Evolutionary conservation across 2,888 invertebrate species (phyloP).

Genomic region (Chymomyza amoena): DNA sequence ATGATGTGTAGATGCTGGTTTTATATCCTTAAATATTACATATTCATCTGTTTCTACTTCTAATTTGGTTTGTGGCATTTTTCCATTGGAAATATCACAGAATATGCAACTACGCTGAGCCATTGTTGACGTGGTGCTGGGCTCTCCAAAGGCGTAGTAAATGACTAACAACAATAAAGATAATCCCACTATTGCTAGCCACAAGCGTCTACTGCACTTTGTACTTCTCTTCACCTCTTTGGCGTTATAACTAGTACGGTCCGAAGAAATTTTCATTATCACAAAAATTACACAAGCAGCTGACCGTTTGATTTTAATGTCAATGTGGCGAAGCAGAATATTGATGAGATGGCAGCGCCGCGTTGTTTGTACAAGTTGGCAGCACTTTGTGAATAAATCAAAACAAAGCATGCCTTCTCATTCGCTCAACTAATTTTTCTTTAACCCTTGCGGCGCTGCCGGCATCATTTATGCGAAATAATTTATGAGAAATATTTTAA

Average conservation of each 20-base stretch:
- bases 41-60: slow-evolving; percentile 87
- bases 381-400: not conserved
- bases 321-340: not conserved
- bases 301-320: not conserved
- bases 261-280: not conserved
- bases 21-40: slow-evolving; percentile 89
- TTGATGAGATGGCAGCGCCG: not conserved
- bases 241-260: not conserved
- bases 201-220: not conserved
- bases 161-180: not conserved
- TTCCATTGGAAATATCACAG: slow-evolving; percentile 85
- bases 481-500: no score
- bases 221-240: not conserved
- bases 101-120: slow-evolving; percentile 81
- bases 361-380: not conserved
- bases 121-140: not conserved
- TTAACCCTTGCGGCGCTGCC: no score
- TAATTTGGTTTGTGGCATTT: slow-evolving; percentile 81
- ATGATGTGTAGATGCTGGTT: slow-evolving; percentile 89
- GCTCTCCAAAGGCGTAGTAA: not conserved
- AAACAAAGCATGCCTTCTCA: not conserved
- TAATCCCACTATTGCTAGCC: not conserved
- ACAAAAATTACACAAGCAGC: not conserved
- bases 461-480: no score
- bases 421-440: no score